phyloP scores from a whole-genome alignment of 2,888 invertebrate genomes.

The Dione vanillae region DNA sequence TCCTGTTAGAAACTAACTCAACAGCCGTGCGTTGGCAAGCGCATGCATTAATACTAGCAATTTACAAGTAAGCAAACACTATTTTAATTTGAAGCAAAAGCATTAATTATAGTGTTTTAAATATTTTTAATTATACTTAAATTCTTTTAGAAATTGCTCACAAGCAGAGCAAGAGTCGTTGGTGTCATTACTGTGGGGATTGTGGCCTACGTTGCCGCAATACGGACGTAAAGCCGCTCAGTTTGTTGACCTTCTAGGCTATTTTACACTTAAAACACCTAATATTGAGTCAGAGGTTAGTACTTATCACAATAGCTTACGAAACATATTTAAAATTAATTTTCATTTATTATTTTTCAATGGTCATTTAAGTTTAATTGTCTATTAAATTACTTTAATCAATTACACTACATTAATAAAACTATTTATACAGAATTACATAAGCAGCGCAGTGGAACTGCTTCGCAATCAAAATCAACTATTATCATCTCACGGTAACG shows the following conservation, averaged over 20 bases:
- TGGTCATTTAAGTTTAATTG: too few species aligned
- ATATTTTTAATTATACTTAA: too few species aligned
- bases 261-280: conserved; percentile 94
- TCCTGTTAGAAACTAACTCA: conserved; percentile 96
- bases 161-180: conserved; percentile 90
- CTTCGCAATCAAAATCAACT: conserved; percentile 95
- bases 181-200: conserved; percentile 93
- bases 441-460: conserved; percentile 93
- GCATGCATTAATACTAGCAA: conserved; percentile 92
- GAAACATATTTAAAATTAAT: not conserved
- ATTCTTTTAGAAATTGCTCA: conserved; percentile 87
- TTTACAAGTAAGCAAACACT: conserved; percentile 87
- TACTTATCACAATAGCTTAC: not conserved
- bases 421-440: conserved; percentile 86
- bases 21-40: conserved; percentile 98
- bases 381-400: too few species aligned
- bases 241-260: conserved; percentile 98
- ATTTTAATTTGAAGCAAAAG: not conserved
- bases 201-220: conserved; percentile 95
- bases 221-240: conserved; percentile 98
- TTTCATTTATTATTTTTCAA: too few species aligned
- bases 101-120: too few species aligned
- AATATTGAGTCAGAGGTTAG: conserved; percentile 86
- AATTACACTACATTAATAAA: not conserved
- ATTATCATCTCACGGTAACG: conserved; percentile 96